phyloP scores from a whole-genome alignment of 2,113 vertebrate genomes.

The Chloropsis cyanopogon region DNA sequence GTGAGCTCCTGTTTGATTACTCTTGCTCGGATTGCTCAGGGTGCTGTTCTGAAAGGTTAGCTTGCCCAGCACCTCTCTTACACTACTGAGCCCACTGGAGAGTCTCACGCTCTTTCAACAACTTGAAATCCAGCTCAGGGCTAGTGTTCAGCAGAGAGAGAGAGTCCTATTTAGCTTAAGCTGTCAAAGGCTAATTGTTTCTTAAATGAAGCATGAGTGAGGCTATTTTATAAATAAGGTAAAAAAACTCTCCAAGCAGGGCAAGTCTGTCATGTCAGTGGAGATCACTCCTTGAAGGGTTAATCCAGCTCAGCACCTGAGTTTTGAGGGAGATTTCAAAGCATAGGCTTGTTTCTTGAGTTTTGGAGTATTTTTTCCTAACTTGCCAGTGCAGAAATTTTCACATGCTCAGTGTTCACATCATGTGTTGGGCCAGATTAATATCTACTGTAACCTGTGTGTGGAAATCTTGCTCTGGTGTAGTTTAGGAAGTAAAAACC shows the following conservation, averaged over 20 bases:
- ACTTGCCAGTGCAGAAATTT: neutral
- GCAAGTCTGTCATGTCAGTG: neutral
- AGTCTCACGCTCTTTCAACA: neutral
- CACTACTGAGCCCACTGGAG: neutral
- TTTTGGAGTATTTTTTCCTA: neutral
- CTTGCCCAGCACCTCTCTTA: neutral
- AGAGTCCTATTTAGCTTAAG: slow-evolving; percentile 29
- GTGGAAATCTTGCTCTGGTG: neutral
- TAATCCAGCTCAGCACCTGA: neutral
- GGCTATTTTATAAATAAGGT: neutral
- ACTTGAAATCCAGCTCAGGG: neutral
- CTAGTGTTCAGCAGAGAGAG: neutral
- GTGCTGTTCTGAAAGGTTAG: neutral
- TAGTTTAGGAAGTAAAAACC: neutral
- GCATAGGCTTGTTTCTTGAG: neutral
- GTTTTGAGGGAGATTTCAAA: neutral
- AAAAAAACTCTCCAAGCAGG: neutral
- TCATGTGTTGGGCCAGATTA: neutral
- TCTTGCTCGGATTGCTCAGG: neutral
- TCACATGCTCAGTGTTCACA: neutral
- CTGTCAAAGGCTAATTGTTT: slow-evolving; percentile 52
- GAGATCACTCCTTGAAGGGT: neutral
- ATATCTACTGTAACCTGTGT: neutral
- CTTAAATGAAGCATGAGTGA: neutral
- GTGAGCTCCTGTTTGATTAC: neutral